A percentile compares a stretch with the other conserved stretches of the same genome.
Evolutionary conservation across 2,888 invertebrate species (phyloP).

Genomic region (Nipponacmea schrenckii): DNA sequence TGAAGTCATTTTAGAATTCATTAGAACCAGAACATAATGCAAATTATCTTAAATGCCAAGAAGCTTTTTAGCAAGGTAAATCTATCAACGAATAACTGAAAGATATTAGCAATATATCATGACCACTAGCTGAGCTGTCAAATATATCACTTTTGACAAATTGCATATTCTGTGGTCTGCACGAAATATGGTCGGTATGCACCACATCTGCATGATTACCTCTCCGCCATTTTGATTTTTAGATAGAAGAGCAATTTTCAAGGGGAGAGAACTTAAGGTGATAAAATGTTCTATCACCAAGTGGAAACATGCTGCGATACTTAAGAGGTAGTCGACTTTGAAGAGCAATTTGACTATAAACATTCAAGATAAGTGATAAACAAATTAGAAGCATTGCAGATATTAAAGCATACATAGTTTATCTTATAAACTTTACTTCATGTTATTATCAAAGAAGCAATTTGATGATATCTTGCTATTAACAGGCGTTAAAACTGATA

Average conservation of each 20-base stretch:
- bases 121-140: conserved; percentile 6
- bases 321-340: conserved; percentile 2
- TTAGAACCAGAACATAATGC: background rate
- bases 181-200: conserved; percentile 1
- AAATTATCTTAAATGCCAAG: conserved; percentile 6
- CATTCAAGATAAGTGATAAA: conserved; percentile 6
- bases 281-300: conserved; percentile 5
- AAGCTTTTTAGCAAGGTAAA: background rate
- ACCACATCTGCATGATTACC: background rate
- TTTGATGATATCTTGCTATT: conserved; percentile 1
- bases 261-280: conserved; percentile 3
- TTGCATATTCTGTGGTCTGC: conserved; percentile 4
- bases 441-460: background rate
- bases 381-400: background rate
- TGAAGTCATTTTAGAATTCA: background rate
- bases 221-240: background rate
- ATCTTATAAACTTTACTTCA: background rate
- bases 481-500: conserved; percentile 4
- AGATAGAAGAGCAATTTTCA: background rate
- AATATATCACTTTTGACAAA: conserved; percentile 7
- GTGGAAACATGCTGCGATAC: conserved; percentile 6
- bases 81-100: conserved; percentile 6
- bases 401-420: background rate
- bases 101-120: background rate
- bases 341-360: conserved; percentile 7